phyloP scores from a whole-genome alignment of 2,888 invertebrate species.

The Macrostomum cliftonense region DNA sequence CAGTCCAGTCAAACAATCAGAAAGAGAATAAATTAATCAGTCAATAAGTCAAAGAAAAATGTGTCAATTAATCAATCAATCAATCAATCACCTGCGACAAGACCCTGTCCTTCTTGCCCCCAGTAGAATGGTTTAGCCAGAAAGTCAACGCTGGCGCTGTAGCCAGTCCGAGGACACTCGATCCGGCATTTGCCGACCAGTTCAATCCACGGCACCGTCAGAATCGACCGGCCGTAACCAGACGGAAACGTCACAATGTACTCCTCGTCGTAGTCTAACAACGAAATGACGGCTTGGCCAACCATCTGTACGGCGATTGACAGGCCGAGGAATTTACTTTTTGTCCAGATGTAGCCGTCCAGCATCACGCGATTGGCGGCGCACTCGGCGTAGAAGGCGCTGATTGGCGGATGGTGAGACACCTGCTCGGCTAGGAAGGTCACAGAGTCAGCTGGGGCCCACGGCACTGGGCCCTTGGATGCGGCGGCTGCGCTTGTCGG shows the following conservation, averaged over 20 bases:
- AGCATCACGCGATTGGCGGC: slow-evolving; percentile 69
- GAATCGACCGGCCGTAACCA: slow-evolving; percentile 81
- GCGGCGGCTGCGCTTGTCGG: neutral
- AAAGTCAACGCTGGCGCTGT: slow-evolving; percentile 77
- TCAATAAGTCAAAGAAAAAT: too few species aligned
- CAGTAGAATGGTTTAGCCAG: slow-evolving; percentile 92
- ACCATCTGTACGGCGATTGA: slow-evolving; percentile 76
- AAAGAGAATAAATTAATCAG: too few species aligned
- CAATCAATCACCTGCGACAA: slow-evolving; percentile 60
- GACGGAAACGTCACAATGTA: slow-evolving; percentile 90
- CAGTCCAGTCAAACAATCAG: too few species aligned
- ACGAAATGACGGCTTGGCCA: slow-evolving; percentile 73
- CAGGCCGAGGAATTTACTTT: slow-evolving; percentile 91
- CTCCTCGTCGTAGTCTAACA: slow-evolving; percentile 73
- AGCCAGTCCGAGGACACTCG: slow-evolving; percentile 77
- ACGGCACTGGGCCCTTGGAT: slow-evolving; percentile 46
- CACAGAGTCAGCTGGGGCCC: slow-evolving; percentile 67
- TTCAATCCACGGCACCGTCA: slow-evolving; percentile 96
- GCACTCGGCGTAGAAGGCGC: slow-evolving; percentile 96
- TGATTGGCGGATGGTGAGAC: slow-evolving; percentile 95
- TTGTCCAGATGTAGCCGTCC: slow-evolving; percentile 92
- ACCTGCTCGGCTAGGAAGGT: slow-evolving; percentile 93
- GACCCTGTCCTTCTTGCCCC: slow-evolving; percentile 75
- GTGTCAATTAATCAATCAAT: slow-evolving; percentile 79
- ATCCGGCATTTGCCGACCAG: slow-evolving; percentile 77